Base-by-base conservation (phyloP, 2,888 invertebrate genomes). In the Parelbella ahira region DNA sequence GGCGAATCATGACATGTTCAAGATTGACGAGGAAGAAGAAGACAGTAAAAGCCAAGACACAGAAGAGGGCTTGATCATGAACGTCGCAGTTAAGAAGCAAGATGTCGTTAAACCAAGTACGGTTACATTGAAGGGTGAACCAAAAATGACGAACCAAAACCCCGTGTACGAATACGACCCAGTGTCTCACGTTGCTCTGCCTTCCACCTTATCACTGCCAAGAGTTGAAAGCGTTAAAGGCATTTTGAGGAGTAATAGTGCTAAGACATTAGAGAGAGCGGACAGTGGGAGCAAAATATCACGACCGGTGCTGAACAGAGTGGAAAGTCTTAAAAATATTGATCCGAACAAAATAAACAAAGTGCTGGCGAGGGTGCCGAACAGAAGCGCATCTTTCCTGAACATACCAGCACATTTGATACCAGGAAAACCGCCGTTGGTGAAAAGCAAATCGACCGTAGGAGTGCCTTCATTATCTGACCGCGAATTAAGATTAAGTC, bases 21-120 rank as follows among this genome's bases (percentile, higher is more conserved):
- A 88, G 52, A 88, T 88, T 10, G 88, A 87, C 15, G 88, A 88
- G 58, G 87, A 84, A 46, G 84, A 83, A 51, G 71, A 67, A 38
- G 77, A 82, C n/a, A 63, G 58, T 23, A 65, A 63, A 21, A 79
- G 78, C 21, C 68, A 70, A 30, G 79, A 82, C 6, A 79, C 78
- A 2, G 83, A 83, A 64, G 83, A 83, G 49, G 87, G 86, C 1
- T 44, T 88, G 1, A 74, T 67, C 5, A 87, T 88, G 86, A 87
- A 78, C 23, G 77, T 87, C 7, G 48, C 68, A 4, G 53, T 84
- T 8, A 82, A 60, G 46, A 83, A 81, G 44, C 86, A 83, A 56
- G 80, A 87, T 24, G 77, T 86, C 0, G 58, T 84, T 7, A 87
- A 86, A 60, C 76, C 87, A 1, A 83, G 73, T 34, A 86, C 87